Evolutionary conservation across 2,797 vertebrate species (phyloP), one percentile per base, ranked within the genome.

Genomic region (Syndactyla subalaris): DNA sequence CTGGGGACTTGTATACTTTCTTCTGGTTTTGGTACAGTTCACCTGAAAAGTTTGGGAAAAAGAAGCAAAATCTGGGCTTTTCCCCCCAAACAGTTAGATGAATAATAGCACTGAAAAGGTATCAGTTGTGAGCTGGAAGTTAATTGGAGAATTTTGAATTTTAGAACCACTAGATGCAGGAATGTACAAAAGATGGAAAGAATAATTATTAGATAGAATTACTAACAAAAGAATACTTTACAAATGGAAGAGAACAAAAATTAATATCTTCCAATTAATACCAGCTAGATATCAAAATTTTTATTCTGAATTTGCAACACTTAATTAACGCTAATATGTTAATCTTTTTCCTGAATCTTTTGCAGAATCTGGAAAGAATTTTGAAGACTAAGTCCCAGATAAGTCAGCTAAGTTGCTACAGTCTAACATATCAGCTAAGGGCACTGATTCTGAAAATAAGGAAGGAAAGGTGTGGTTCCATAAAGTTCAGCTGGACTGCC

Each of bases 1-100:
- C 98, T 98, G 68, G 79, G 68, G n/a, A 96, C 61, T 95, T 97
- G 54, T 85, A 95, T 66, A 92, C 75, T 96, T 97, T 96, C 93
- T 92, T 96, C 90, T 41, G 68, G 55, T 51, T 96, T 97, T 95
- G 85, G 71, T 96, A 91, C 67, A 66, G 62, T 97, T 97, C 70
- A 92, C 82, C 80, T 95, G 85, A 83, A 96, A 89, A 87, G 4
- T 23, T 54, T 45, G 17, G 36, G 16, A 18, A 90, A 49, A 12
- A 52, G 14, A 77, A 83, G 6, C 1, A 79, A 85, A 92, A 84
- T 87, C 38, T 88, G 14, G 5, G 8, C 15, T 41, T 59, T 71
- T 55, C 36, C 6, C 18, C 15, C 10, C 10, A 79, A 46, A 70
- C 5, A 77, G 15, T 78, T 87, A 80, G 61, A 83, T 41, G 12